Evolutionary conservation across 2,797 vertebrate genomes (phyloP), one percentile per base, ranked within the genome.

Genomic region (Siniperca scherzeri): DNA sequence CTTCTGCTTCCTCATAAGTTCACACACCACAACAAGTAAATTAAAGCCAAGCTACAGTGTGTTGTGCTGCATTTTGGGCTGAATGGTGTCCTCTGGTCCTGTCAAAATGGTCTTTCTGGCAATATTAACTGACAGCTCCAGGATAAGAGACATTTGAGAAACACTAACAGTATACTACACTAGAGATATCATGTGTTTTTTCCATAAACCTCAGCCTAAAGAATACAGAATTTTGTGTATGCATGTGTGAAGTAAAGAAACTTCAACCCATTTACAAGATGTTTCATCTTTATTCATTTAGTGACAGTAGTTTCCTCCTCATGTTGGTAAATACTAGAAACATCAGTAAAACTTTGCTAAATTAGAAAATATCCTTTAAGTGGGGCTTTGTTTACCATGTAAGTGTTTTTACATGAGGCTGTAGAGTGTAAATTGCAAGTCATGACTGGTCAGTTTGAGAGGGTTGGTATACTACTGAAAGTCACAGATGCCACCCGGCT

Each of bases 401-500:
- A 21, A 48, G 7, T 50, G 38, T 71, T 77, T 30, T 53, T 22
- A 46, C 25, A 48, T 2, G 4, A 64, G 81, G 13, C 65, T 48
- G 59, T 38, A 76, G 46, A 53, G 40, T 70, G 36, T 73, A 74
- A 85, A 91, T 64, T 85, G 79, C 30, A 70, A 87, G 87, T 93
- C 93, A 95, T 83, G 84, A 67, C 71, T 83, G 84, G 73, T 77
- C 78, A 85, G 89, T 94, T 95, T 88, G 33, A 73, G 38, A 83
- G 70, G n/a, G 19, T 60, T 73, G 60, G 30, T 61, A 16, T 5
- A 1, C 61, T 64, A 1, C 40, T 78, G 57, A 76, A 72, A 85
- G 88, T 94, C 92, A 94, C 89, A 84, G 92, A 91, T 87, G 10
- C 65, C 75, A 86, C 40, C 67, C 5, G 9, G 56, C 30, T 10